A percentile compares a stretch with the other conserved stretches of the same genome.
These are phyloP conservation scores for Pseudopodoces humilis DNA, from an alignment of 2,113 vertebrate species.

Conservation along the genomic window DNA sequence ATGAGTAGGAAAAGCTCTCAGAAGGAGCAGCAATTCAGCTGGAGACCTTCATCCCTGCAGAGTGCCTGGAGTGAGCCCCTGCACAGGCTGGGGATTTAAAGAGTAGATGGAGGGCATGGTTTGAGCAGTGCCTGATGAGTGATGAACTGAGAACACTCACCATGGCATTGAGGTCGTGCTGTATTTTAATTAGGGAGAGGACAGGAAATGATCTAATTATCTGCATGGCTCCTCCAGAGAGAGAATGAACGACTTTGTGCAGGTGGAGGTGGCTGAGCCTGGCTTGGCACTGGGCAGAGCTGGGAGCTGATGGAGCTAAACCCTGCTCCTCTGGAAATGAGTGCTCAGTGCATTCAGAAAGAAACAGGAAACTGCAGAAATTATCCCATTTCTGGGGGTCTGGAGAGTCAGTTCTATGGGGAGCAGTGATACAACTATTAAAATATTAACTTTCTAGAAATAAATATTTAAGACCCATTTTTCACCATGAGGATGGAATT, in stretches of 20 bases:
- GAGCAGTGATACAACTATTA: not conserved
- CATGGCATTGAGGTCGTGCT: not conserved
- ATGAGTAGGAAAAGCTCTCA: not conserved
- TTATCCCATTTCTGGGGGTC: rapidly evolving
- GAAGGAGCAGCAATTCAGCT: not conserved
- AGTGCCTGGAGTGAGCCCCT: not conserved
- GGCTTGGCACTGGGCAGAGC: rapidly evolving
- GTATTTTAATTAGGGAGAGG: not conserved
- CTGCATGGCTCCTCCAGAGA: not conserved
- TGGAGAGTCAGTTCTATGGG: not conserved
- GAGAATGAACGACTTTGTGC: not conserved
- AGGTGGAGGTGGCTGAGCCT: not conserved
- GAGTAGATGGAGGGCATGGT: not conserved
- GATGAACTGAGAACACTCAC: not conserved
- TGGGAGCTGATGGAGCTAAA: not conserved
- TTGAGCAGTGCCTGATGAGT: not conserved
- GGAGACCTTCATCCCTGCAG: not conserved
- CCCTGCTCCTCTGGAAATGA: not conserved
- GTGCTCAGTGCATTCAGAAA: not conserved
- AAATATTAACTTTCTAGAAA: not conserved
- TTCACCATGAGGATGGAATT: rapidly evolving
- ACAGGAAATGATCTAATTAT: not conserved
- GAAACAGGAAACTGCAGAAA: not conserved
- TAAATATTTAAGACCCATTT: not conserved
- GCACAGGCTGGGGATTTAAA: not conserved